A percentile compares a stretch with the other conserved stretches of the same genome.
Conservation (phyloP, 2,113 vertebrate species). For the Calidris pygmaea region DNA sequence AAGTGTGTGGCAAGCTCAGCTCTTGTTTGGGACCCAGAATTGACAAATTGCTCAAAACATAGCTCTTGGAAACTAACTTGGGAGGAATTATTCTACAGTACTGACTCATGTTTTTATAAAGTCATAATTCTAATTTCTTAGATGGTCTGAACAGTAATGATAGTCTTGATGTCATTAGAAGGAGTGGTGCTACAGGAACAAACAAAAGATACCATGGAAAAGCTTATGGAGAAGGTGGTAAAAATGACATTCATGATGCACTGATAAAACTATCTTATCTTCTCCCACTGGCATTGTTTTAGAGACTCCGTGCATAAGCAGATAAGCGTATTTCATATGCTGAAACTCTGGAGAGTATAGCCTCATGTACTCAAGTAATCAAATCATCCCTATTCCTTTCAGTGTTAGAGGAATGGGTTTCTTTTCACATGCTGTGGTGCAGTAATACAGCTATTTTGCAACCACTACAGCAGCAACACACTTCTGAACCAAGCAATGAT, state of each 20-base stretch:
- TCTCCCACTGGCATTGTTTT: not conserved
- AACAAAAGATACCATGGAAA: accelerated
- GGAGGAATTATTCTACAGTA: not conserved
- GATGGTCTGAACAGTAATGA: not conserved
- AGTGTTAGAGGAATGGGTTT: not conserved
- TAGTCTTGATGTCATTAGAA: not conserved
- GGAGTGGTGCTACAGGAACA: not conserved
- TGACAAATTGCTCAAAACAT: not conserved
- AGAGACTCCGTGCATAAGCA: not conserved
- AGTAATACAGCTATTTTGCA: not conserved
- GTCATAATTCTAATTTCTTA: not conserved
- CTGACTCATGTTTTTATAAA: not conserved
- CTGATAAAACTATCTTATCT: not conserved
- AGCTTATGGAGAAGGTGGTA: not conserved
- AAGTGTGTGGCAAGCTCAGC: accelerated
- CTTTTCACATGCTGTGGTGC: not conserved
- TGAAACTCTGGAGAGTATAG: not conserved
- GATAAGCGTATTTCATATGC: not conserved
- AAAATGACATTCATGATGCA: not conserved
- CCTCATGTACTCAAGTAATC: accelerated
- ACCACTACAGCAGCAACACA: not conserved
- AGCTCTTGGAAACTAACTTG: not conserved
- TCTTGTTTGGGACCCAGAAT: not conserved
- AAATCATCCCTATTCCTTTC: not conserved
- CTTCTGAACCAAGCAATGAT: not conserved